Evolutionary conservation across 2,113 vertebrate genomes (phyloP), one percentile per base, ranked within the genome.

Genomic region (Peucedramus taeniatus): DNA sequence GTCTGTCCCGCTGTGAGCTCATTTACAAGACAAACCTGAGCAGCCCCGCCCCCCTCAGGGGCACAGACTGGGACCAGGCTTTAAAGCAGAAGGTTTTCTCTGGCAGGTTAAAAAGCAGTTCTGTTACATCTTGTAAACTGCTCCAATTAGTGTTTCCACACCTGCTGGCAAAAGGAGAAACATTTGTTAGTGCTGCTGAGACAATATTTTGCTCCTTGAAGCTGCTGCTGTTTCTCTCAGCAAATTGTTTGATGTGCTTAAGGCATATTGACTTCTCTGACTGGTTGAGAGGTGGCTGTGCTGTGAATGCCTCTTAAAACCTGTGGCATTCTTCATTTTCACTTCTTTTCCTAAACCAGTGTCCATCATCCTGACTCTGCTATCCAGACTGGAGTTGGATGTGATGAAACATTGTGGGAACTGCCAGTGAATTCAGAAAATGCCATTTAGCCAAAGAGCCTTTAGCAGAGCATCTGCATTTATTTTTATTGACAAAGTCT

Each of bases 131-230:
- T 23, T 51, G 15, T 60, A 8, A 49, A 15, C 8, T 56, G 31
- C 27, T 76, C 37, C 37, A 33, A 49, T 61, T 31, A 13, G 15
- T 35, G 49, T 49, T 87, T 19, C 15, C 47, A 6, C 54, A 26
- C 18, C 40, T 47, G 50, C 27, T 37, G 74, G 54, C 68, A 72
- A 27, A 56, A 35, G 39, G 30, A 60, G 54, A 40, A 45, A 8
- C 10, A 3, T 42, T 14, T 23, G 5, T 53, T 10, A 4, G 39
- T 7, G 44, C 14, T 49, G 53, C 50, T 63, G 27, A 7, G 18
- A 9, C 3, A 2, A 27, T 1, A 0, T 3, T 63, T 18, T 47
- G 22, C 42, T 64, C 64, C 56, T 21, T 51, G 56, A 39, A 59
- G 69, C 18, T 15, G 56, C 65, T 83, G 75, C 83, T 42, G 30